Base-by-base conservation (phyloP, 2,797 vertebrate genomes). In the Malurus splendens region DNA sequence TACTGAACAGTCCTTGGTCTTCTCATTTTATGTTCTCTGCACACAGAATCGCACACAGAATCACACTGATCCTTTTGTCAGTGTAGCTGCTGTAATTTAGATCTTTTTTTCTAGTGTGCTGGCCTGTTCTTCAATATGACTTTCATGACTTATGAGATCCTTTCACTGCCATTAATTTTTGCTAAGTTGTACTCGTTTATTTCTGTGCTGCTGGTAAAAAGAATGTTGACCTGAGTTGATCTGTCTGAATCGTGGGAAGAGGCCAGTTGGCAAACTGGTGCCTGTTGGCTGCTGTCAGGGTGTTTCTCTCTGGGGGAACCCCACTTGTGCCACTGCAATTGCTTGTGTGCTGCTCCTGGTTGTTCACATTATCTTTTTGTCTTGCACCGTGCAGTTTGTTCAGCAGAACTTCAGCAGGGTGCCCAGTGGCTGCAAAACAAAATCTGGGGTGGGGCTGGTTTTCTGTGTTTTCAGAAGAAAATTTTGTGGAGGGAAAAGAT, bases 271-370 rank as follows among this genome's bases (percentile, higher is more conserved):
- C 56, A 51, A 25, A n/a, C 14, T 1, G 8, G 64, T 47, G 56
- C 64, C 27, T 55, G 3, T 6, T 78, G 86, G 27, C 67, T 80
- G 72, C 68, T 85, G 1, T 48, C 23, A 12, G 60, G 27, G 15
- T 33, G 6, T 70, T 78, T 55, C 17, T 73, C 13, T n/a, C 10
- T 1, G 0, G 4, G 25, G 51, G 8, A 19, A 5, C 57, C n/a
- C n/a, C 0, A 0, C 62, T 44, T 47, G 41, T 67, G 27, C 47
- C 41, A 12, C 0, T 57, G 22, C 64, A 33, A 0, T 56, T 68
- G 47, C 39, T 50, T 8, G 4, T 41, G 18, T 36, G 2, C 47
- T 25, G 30, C 18, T 52, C 18, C 48, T 44, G 33, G 7, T 42
- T 12, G 12, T 48, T 91, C 4, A 5, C 10, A 50, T 70, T 3